Base-by-base conservation (phyloP, 2,797 vertebrate genomes). In the Atherinosoma microstoma region DNA sequence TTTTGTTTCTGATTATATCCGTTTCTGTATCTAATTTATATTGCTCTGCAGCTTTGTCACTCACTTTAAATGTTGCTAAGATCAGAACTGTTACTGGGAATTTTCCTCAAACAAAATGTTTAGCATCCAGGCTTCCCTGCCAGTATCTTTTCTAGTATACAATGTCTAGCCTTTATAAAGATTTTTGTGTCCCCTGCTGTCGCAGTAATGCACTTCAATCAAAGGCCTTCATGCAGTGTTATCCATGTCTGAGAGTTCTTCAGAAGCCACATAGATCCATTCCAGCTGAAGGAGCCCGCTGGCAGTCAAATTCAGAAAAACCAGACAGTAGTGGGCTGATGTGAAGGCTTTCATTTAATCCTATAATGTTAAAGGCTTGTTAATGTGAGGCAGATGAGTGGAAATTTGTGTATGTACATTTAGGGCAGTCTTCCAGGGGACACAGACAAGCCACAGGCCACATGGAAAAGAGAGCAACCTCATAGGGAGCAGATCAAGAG, bases 341-440 rank as follows among this genome's bases (percentile, higher is more conserved):
- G 65, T 68, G 64, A 76, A 79, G 58, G 70, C 35, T 59, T 76
- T 83, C 49, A 75, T 62, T 62, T 73, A 89, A 75, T 63, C 75
- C 56, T 67, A 61, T 79, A 84, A 75, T 63, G 56, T 67, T 60
- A 79, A 83, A 78, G 61, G 49, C 24, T 9, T 53, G 70, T 77
- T 86, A 85, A 89, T 83, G 72, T 79, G 74, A 61, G 78, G 79
- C 84, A 88, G 73, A 85, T 88, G 75, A 79, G 63, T 60, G 76
- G 72, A 80, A 82, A 88, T 74, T 60, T 68, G 70, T 59, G 62
- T 73, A 79, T 74, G 86, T 74, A 80, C 78, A 88, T 78, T 76
- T 57, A 61, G 70, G 54, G 72, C 57, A 82, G 72, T 81, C 75
- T 61, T 77, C 67, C 38, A 47, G 35, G 20, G 64, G 66, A 71